Conservation (phyloP, 2,113 vertebrate genomes). For the Engraulis encrasicolus region DNA sequence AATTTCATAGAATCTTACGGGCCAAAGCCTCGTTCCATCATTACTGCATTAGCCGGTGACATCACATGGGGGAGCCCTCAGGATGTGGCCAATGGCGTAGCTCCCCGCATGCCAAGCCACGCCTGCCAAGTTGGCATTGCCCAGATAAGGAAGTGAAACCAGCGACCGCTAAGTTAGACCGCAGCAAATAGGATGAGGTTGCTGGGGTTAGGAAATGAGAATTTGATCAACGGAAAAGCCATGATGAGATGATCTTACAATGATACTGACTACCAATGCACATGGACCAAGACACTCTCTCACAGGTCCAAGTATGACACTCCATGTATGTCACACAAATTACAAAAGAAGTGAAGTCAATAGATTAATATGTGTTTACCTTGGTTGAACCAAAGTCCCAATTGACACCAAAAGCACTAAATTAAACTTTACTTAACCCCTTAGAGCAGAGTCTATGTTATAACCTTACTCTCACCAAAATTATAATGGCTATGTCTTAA, state of each 20-base stretch:
- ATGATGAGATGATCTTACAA: neutral
- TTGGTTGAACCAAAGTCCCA: no score
- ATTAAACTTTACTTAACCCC: no score
- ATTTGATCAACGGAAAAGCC: neutral
- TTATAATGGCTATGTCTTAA: no score
- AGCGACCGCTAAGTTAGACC: neutral
- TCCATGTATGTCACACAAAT: neutral
- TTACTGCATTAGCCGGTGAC: neutral
- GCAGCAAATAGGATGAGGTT: neutral
- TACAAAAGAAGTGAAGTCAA: neutral
- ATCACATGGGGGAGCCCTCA: neutral
- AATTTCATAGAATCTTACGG: constrained; percentile 10
- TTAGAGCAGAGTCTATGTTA: no score
- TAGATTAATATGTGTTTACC: neutral
- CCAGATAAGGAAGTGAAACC: neutral
- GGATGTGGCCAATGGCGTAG: neutral
- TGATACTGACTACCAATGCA: neutral
- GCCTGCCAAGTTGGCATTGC: neutral
- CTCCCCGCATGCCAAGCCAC: neutral
- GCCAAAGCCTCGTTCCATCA: neutral
- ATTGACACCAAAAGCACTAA: no score
- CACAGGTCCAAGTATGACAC: neutral
- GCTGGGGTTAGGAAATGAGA: neutral
- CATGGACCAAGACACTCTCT: neutral
- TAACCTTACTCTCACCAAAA: no score